Base-by-base conservation (phyloP, 1,140 invertebrate genomes). In the Hycleus phaleratus region DNA sequence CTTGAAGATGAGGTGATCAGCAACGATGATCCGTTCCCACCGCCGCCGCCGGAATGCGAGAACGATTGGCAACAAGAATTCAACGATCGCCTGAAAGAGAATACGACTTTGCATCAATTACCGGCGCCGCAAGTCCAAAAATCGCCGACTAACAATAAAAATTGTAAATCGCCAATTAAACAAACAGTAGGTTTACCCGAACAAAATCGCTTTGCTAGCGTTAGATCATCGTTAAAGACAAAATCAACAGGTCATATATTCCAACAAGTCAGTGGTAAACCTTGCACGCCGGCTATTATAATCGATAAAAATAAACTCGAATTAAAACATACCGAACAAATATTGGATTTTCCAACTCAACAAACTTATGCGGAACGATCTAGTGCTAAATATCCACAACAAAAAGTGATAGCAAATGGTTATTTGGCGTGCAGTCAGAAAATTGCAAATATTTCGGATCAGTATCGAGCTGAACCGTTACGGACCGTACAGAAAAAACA, bases 11-110 rank as follows among this genome's bases (percentile, higher is more conserved):
- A 82, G 61, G 80, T 83, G 32, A 73, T 82, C 46, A 76, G 79
- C 47, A 80, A 78, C 58, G 86, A 88, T 62, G 85, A 87, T 68
- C 85, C 85, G 4, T 72, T 88, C 47, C 86, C 86, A n/a, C 85
- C 84, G 2, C 84, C 86, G 6, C 86, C 86, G 18, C 79, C 81
- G 8, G 80, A 82, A 60, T 69, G 79, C 44, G 73, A 79, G 64
- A 65, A 69, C 9, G 63, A 69, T 26, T 69, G 65, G 66, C 50
- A 68, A 4, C 42, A 63, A 12, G 53, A 64, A 7, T 62, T 66
- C 32, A 60, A 62, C n/a, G 64, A 69, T 43, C 53, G 65, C 3
- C 55, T 68, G 42, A 60, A 64, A 44, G 64, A 54, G 43, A 66
- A 54, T 42, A 61, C 60, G 8, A 61, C 63, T 10, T 53, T 58